Percentiles rank a stretch among this genome's conserved stretches.
Evolutionary conservation across 2,797 vertebrate genomes (phyloP).

Genomic region (Hirundo rustica): DNA sequence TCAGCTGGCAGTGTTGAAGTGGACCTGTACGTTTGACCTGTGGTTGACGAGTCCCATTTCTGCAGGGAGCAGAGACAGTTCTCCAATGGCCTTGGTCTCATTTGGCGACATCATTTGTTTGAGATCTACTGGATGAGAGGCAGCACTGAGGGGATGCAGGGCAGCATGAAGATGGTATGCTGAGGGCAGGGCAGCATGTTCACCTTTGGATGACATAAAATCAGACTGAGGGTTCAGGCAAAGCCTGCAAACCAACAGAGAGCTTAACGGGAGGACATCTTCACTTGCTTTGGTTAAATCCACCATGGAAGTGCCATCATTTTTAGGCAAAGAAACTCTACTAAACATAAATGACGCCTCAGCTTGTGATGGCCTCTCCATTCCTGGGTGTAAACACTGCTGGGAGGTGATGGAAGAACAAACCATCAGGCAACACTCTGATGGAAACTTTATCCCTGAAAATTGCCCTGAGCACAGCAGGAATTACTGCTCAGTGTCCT

Average conservation of each 20-base stretch:
- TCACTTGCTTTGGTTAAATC: neutral
- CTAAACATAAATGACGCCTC: neutral
- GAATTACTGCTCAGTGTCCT: neutral
- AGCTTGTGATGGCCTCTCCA: rapidly evolving
- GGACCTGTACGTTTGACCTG: rapidly evolving
- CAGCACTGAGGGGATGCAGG: neutral
- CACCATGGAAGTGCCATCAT: neutral
- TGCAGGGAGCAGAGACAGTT: neutral
- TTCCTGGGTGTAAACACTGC: neutral
- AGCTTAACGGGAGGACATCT: neutral
- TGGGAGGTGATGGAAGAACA: conserved; percentile 6
- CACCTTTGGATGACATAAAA: neutral
- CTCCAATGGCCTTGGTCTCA: neutral
- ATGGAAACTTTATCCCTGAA: conserved; percentile 29
- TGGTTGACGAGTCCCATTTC: neutral
- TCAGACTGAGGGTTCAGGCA: neutral
- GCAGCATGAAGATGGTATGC: rapidly evolving
- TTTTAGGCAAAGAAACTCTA: neutral
- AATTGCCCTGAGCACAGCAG: conserved; percentile 15
- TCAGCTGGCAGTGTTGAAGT: neutral
- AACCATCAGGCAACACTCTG: neutral
- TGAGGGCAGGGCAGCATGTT: neutral
- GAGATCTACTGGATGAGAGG: neutral
- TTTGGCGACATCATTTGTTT: neutral
- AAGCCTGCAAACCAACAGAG: neutral